phyloP scores from a whole-genome alignment of 2,888 invertebrate genomes.

The Dasysyrphus albostriatus region DNA sequence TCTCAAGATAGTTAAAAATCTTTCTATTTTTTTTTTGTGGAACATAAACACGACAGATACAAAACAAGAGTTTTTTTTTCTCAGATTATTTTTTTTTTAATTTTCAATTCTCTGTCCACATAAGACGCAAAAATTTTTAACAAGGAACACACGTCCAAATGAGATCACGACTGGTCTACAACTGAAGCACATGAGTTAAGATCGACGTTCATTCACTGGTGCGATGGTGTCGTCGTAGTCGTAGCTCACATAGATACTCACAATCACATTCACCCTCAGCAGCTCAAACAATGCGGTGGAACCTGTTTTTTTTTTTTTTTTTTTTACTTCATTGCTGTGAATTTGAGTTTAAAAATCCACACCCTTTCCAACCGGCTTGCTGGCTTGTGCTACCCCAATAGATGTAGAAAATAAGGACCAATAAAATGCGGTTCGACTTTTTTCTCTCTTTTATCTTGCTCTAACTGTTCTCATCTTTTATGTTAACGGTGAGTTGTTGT shows the following conservation, averaged over 20 bases:
- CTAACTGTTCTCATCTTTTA: slow-evolving; percentile 59
- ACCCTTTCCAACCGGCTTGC: slow-evolving; percentile 66
- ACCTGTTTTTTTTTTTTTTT: slow-evolving; percentile 51
- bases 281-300: slow-evolving; percentile 56
- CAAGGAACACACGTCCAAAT: slow-evolving; percentile 83
- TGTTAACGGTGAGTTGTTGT: slow-evolving; percentile 50
- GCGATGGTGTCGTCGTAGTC: slow-evolving; percentile 28
- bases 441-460: slow-evolving; percentile 67
- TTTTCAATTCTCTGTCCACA: slow-evolving; percentile 49
- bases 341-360: slow-evolving; percentile 64
- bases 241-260: slow-evolving; percentile 50
- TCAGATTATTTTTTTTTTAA: slow-evolving; percentile 31
- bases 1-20: slow-evolving; percentile 37
- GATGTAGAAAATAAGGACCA: slow-evolving; percentile 67
- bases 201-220: slow-evolving; percentile 68
- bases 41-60: slow-evolving; percentile 68
- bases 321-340: slow-evolving; percentile 40
- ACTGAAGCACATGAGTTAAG: slow-evolving; percentile 80
- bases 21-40: slow-evolving; percentile 45
- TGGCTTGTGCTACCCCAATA: slow-evolving; percentile 51
- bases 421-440: slow-evolving; percentile 71
- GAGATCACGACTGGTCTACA: slow-evolving; percentile 84
- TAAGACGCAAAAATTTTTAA: slow-evolving; percentile 70
- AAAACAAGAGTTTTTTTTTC: slow-evolving; percentile 49
- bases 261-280: slow-evolving; percentile 34